These are phyloP conservation scores for Heteromyza rotundicornis DNA, from an alignment of 2,888 invertebrate genomes.

Conservation along the genomic window DNA sequence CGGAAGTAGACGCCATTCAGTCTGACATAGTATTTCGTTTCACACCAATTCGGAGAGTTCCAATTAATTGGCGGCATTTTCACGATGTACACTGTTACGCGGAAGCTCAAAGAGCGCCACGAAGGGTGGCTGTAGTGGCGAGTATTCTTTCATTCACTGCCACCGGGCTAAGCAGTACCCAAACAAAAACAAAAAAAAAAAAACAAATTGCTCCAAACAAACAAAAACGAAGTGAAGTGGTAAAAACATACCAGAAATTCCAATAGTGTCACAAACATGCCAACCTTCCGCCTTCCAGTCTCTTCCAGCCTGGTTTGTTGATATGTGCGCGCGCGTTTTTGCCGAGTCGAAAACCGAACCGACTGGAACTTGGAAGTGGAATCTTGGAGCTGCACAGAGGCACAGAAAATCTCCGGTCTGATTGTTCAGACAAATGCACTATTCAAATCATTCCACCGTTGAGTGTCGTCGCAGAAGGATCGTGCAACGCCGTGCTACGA, in stretches of 20 bases:
- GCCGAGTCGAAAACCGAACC: neutral
- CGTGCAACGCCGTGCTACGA: neutral
- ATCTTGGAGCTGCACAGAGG: neutral
- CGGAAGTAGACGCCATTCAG: slow-evolving; percentile 31
- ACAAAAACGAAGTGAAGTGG: neutral
- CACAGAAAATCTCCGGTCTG: slow-evolving; percentile 5
- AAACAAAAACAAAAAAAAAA: slow-evolving; percentile 5
- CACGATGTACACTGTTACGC: neutral
- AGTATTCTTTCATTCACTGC: slow-evolving; percentile 27
- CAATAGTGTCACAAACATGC: slow-evolving; percentile 24
- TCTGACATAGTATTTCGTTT: slow-evolving; percentile 16
- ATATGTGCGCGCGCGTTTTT: neutral
- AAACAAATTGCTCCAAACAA: neutral
- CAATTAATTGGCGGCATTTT: slow-evolving; percentile 25
- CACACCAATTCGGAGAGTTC: slow-evolving; percentile 10
- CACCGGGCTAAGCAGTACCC: neutral
- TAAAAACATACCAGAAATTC: slow-evolving; percentile 27
- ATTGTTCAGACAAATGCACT: neutral
- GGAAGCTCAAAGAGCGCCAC: neutral
- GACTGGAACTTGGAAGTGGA: neutral
- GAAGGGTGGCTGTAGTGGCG: neutral
- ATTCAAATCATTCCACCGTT: slow-evolving; percentile 56
- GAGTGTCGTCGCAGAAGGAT: slow-evolving; percentile 59
- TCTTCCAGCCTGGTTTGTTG: neutral
- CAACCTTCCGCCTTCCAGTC: neutral